Percentiles rank a stretch among this genome's conserved stretches.
Evolutionary conservation across 2,113 vertebrate species (phyloP).

Genomic region (Siniperca chuatsi): DNA sequence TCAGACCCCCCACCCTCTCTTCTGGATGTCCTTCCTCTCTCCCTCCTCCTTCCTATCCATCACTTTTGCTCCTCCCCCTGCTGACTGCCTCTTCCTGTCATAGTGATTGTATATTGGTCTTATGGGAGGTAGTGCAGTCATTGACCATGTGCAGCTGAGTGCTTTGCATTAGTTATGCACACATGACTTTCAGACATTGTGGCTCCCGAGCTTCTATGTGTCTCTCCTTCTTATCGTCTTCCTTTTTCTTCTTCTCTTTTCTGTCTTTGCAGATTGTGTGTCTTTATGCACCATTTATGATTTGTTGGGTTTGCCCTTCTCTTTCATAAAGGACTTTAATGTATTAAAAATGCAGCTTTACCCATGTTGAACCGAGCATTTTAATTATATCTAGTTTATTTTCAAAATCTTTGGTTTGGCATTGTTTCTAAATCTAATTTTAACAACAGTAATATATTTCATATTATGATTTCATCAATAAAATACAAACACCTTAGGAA

Average conservation of each 20-base stretch:
- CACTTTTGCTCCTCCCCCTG: slow-evolving; percentile 42
- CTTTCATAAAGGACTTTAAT: background rate
- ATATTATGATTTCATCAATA: no score
- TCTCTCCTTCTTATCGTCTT: background rate
- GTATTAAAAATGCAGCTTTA: background rate
- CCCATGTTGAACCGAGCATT: background rate
- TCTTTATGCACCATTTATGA: slow-evolving; percentile 26
- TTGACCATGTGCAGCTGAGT: slow-evolving; percentile 60
- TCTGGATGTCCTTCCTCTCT: slow-evolving; percentile 40
- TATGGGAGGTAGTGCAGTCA: slow-evolving; percentile 57
- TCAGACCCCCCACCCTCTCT: background rate
- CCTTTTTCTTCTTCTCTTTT: background rate
- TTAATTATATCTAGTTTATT: background rate
- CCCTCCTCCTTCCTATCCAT: slow-evolving; percentile 43
- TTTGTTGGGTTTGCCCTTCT: background rate
- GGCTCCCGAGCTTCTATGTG: slow-evolving; percentile 27
- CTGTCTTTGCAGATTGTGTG: slow-evolving; percentile 4
- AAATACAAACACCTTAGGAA: background rate
- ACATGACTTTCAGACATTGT: slow-evolving; percentile 56
- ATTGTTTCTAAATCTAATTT: background rate
- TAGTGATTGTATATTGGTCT: slow-evolving; percentile 53
- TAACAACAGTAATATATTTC: background rate
- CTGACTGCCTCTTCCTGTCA: slow-evolving; percentile 41
- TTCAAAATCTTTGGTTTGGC: background rate
- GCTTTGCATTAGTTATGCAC: slow-evolving; percentile 61